Percentiles rank a stretch among this genome's conserved stretches.
These are phyloP conservation scores for Euspilapteryx auroguttella DNA, from an alignment of 2,888 invertebrate species.

Conservation along the genomic window DNA sequence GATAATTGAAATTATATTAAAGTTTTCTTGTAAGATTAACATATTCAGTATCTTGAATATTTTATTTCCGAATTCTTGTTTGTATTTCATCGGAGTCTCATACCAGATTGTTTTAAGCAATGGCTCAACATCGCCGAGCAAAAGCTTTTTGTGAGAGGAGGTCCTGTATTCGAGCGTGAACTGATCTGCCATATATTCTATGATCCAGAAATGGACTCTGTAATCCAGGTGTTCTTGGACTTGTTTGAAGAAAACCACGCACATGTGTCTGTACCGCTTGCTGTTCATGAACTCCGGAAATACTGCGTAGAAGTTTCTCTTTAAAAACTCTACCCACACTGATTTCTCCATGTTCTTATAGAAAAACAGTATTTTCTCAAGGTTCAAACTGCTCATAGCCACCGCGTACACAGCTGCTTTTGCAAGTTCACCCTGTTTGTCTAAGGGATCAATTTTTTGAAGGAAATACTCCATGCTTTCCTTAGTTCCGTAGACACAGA, in stretches of 20 bases:
- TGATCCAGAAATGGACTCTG: not conserved
- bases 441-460: not conserved
- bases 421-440: not conserved
- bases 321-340: not conserved
- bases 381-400: no score
- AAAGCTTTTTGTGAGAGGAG: not conserved
- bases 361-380: conserved; percentile 1
- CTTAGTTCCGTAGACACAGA: not conserved
- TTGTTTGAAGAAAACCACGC: not conserved
- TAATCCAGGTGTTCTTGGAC: no score
- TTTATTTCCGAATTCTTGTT: not conserved
- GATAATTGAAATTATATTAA: not conserved
- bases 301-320: not conserved
- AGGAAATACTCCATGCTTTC: conserved; percentile 1
- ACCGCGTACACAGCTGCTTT: not conserved
- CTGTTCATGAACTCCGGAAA: not conserved
- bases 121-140: not conserved
- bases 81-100: not conserved
- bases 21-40: not conserved
- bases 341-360: not conserved
- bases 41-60: not conserved
- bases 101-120: not conserved
- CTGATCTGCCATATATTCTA: no score
- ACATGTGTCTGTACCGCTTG: conserved; percentile 1
- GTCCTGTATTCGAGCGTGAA: no score